A percentile compares a stretch with the other conserved stretches of the same genome.
phyloP scores from a whole-genome alignment of 2,888 invertebrate genomes.

The Leptinotarsa tumamoca region DNA sequence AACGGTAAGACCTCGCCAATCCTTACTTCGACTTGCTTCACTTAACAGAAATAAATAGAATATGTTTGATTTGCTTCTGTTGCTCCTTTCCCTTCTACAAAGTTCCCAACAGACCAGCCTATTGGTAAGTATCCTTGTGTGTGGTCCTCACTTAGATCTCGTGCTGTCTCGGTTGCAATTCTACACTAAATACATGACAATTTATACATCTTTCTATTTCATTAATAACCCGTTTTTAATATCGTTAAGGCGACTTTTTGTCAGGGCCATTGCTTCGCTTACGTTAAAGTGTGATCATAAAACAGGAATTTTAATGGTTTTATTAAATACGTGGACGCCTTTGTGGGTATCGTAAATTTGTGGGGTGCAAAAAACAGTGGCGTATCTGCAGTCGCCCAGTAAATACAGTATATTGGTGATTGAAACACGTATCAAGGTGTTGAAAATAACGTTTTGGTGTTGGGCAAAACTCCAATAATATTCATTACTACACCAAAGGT shows the following conservation, averaged over 20 bases:
- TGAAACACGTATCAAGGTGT: no score
- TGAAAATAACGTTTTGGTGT: no score
- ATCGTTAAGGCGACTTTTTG: slow-evolving; percentile 54
- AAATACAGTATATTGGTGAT: no score
- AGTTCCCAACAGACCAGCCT: neutral
- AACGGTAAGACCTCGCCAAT: no score
- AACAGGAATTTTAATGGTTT: slow-evolving; percentile 59
- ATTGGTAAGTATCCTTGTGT: slow-evolving; percentile 38
- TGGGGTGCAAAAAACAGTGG: neutral
- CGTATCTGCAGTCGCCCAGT: neutral
- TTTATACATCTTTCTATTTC: slow-evolving; percentile 58
- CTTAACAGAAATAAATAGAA: no score
- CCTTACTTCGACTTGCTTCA: no score
- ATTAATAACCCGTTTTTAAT: slow-evolving; percentile 55
- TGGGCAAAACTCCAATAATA: no score
- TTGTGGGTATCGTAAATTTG: slow-evolving; percentile 52
- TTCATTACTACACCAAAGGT: no score
- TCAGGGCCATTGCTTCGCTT: slow-evolving; percentile 53
- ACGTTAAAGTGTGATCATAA: slow-evolving; percentile 59
- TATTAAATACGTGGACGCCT: slow-evolving; percentile 59
- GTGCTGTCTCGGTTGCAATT: slow-evolving; percentile 51
- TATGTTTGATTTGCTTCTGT: neutral
- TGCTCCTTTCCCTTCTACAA: neutral
- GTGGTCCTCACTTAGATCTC: slow-evolving; percentile 52
- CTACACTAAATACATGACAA: slow-evolving; percentile 56